Conservation (phyloP, 2,888 invertebrate genomes). For the Nowickia ferox region DNA sequence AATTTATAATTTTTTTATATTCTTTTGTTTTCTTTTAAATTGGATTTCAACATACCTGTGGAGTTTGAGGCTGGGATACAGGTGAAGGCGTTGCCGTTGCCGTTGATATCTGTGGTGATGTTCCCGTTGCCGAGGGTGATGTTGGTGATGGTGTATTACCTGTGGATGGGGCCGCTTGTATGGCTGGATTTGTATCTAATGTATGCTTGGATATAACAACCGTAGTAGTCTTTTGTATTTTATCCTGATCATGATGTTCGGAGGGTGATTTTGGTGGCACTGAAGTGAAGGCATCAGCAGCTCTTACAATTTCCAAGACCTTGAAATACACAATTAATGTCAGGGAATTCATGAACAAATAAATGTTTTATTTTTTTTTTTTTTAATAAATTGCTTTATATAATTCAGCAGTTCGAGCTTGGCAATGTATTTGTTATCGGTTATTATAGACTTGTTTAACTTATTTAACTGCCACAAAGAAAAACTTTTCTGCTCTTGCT, state of each 20-base stretch:
- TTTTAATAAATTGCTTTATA: neutral
- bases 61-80: slow-evolving; percentile 67
- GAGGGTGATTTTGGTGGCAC: slow-evolving; percentile 90
- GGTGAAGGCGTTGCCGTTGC: slow-evolving; percentile 65
- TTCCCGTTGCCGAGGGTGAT: slow-evolving; percentile 65
- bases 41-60: slow-evolving; percentile 61
- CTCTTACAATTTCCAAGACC: slow-evolving; percentile 95
- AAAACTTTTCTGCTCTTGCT: neutral
- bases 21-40: slow-evolving; percentile 2
- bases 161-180: slow-evolving; percentile 77
- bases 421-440: slow-evolving; percentile 17
- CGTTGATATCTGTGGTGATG: slow-evolving; percentile 62
- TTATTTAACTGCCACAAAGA: slow-evolving; percentile 30
- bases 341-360: slow-evolving; percentile 6
- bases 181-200: slow-evolving; percentile 85
- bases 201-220: slow-evolving; percentile 97
- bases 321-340: slow-evolving; percentile 77
- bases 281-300: slow-evolving; percentile 85
- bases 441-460: slow-evolving; percentile 45
- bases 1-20: neutral
- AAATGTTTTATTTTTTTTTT: neutral
- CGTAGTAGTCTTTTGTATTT: slow-evolving; percentile 92
- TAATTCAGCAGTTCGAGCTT: neutral
- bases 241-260: slow-evolving; percentile 85
- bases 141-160: slow-evolving; percentile 54